A percentile compares a stretch with the other conserved stretches of the same genome.
phyloP scores from a whole-genome alignment of 2,797 vertebrate species.

The Notolabrus celidotus region DNA sequence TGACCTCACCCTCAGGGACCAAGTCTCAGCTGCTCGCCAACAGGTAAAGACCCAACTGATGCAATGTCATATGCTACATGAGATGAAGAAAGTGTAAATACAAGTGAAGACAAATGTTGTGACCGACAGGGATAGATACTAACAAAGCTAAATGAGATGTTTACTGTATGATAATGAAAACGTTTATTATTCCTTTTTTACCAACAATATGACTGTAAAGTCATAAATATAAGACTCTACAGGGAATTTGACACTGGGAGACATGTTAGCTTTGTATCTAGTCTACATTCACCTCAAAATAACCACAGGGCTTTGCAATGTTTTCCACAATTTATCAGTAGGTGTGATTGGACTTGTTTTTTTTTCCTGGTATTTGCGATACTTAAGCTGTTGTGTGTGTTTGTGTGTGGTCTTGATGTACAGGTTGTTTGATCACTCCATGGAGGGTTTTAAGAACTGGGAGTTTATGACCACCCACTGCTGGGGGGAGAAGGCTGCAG shows the following conservation, averaged over 20 bases:
- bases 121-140: no score
- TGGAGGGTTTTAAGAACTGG: slow-evolving; percentile 99
- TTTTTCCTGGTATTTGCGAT: slow-evolving; percentile 43
- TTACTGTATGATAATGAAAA: no score
- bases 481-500: slow-evolving; percentile 97
- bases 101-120: no score
- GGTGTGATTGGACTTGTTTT: slow-evolving; percentile 17
- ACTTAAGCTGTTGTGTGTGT: slow-evolving; percentile 36
- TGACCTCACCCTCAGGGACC: slow-evolving; percentile 98
- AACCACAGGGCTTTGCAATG: no score
- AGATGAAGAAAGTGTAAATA: background rate
- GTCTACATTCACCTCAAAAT: no score
- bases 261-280: no score
- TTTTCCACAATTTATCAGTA: slow-evolving; percentile 27
- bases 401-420: slow-evolving; percentile 31
- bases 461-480: slow-evolving; percentile 99
- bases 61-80: background rate
- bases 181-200: no score
- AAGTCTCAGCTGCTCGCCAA: slow-evolving; percentile 98
- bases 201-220: no score
- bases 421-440: slow-evolving; percentile 99
- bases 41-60: slow-evolving; percentile 84
- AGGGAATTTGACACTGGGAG: no score
- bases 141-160: no score
- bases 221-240: no score